These are phyloP conservation scores for Antitype chi DNA, from an alignment of 2,888 invertebrate species.

Conservation along the genomic window DNA sequence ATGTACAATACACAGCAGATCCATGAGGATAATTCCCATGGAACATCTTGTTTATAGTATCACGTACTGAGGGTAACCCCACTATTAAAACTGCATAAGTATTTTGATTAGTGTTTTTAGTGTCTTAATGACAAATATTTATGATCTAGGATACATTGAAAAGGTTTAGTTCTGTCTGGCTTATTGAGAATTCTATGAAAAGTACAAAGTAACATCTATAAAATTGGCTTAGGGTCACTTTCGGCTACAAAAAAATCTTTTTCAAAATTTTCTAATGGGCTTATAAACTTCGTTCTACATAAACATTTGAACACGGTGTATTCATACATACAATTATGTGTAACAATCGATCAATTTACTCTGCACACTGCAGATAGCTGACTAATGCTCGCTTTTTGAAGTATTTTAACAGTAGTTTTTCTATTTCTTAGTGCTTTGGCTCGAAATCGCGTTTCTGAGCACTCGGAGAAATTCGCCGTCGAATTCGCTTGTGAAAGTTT, in stretches of 20 bases:
- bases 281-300: constrained; percentile 10
- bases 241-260: constrained; percentile 26
- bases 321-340: constrained; percentile 37
- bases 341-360: constrained; percentile 39
- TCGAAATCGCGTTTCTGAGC: background rate
- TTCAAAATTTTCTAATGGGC: constrained; percentile 38
- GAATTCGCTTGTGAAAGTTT: constrained; percentile 10
- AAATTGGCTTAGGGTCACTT: constrained; percentile 57
- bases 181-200: constrained; percentile 42
- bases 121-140: constrained; percentile 19
- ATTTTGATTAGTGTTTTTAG: constrained; percentile 40
- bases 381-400: constrained; percentile 41
- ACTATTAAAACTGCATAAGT: constrained; percentile 43
- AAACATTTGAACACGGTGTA: constrained; percentile 43
- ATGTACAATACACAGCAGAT: constrained; percentile 23
- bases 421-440: background rate
- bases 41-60: constrained; percentile 15
- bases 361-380: constrained; percentile 32
- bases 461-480: background rate
- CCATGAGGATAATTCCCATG: constrained; percentile 13
- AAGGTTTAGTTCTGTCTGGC: constrained; percentile 26
- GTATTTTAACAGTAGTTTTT: background rate
- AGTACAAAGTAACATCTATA: constrained; percentile 31
- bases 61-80: constrained; percentile 64
- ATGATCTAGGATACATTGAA: constrained; percentile 10